Percentiles rank a stretch among this genome's conserved stretches.
Conservation (phyloP, 1,140 invertebrate species). For the Lethrus apterus region DNA sequence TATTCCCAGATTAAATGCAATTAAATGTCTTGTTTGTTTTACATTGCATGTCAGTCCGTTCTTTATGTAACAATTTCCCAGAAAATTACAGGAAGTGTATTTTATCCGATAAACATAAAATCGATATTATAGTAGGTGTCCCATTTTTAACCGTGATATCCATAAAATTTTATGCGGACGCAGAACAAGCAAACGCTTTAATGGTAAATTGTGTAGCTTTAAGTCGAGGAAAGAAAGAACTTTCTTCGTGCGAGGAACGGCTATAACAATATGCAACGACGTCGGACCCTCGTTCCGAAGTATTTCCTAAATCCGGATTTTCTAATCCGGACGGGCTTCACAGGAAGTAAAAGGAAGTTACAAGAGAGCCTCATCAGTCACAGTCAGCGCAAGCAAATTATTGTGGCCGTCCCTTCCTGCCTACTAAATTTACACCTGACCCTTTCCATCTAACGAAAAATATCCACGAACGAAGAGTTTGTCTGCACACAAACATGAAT, state of each 20-base stretch:
- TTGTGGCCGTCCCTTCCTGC: constrained; percentile 31
- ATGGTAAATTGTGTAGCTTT: not conserved
- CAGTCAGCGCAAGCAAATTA: constrained; percentile 33
- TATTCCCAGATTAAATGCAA: too few species aligned
- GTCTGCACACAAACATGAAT: too few species aligned
- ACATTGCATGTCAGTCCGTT: too few species aligned
- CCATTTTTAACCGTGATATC: not conserved
- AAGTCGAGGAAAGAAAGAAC: not conserved
- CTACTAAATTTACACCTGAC: constrained; percentile 31
- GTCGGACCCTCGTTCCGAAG: constrained; percentile 7
- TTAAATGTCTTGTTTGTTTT: too few species aligned
- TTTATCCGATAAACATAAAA: too few species aligned
- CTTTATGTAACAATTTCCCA: too few species aligned
- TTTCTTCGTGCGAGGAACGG: too few species aligned
- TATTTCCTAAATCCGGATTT: constrained; percentile 21
- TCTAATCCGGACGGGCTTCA: constrained; percentile 20
- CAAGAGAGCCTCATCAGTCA: constrained; percentile 32
- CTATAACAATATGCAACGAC: constrained; percentile 11
- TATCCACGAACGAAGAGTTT: constrained; percentile 4
- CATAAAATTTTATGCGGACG: not conserved
- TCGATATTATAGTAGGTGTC: not conserved
- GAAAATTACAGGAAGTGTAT: too few species aligned
- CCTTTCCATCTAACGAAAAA: constrained; percentile 24
- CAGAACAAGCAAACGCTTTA: not conserved
- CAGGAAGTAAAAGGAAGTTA: constrained; percentile 23